These are phyloP conservation scores for Oryzias sinensis DNA, from an alignment of 2,797 vertebrate species.

Conservation along the genomic window DNA sequence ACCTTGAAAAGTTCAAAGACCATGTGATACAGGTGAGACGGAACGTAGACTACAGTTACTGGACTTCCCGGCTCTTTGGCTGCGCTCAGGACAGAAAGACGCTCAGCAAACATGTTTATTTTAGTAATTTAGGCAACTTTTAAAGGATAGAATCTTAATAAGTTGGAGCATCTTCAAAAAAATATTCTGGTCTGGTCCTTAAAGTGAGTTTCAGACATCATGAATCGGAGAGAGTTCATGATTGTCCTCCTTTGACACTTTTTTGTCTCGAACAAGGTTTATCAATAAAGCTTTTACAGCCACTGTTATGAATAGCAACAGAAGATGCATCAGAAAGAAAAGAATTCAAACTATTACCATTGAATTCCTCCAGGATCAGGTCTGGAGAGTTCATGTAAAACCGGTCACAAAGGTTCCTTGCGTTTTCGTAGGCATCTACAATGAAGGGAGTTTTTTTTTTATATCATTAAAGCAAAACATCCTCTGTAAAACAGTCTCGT, in stretches of 20 bases:
- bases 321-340: neutral
- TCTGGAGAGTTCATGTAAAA: constrained; percentile 98
- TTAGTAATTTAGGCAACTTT: neutral
- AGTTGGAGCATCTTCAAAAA: too few species aligned
- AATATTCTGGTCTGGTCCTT: too few species aligned
- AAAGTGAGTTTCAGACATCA: too few species aligned
- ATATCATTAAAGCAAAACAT: neutral
- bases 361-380: constrained; percentile 88
- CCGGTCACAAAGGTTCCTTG: constrained; percentile 91
- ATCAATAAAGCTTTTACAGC: neutral
- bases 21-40: constrained; percentile 98
- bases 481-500: neutral
- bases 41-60: constrained; percentile 91
- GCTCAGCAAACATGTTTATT: neutral
- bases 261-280: neutral
- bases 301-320: neutral
- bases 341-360: constrained; percentile 74
- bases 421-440: constrained; percentile 95
- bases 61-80: constrained; percentile 84
- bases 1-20: constrained; percentile 99
- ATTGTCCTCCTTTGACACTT: too few species aligned
- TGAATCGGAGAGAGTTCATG: too few species aligned
- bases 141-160: neutral
- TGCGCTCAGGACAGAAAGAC: constrained; percentile 53
- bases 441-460: constrained; percentile 13